Evolutionary conservation across 2,888 invertebrate genomes (phyloP), one percentile per base, ranked within the genome.

Genomic region (Incurvaria masculella): DNA sequence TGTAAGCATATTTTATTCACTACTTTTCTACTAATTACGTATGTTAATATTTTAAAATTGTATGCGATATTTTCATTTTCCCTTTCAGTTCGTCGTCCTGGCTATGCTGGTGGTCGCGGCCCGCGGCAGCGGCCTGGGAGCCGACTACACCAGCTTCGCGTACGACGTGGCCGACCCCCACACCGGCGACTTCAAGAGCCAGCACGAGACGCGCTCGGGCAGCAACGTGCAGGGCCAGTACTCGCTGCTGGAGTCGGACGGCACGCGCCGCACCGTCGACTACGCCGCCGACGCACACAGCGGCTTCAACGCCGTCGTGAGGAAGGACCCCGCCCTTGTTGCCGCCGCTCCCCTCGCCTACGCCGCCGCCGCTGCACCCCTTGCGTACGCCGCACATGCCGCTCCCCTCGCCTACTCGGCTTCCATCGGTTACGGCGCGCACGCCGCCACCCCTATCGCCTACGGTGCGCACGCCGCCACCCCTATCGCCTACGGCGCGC

Each of bases 281-380:
- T 82, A 82, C 61, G 72, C 78, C n/a, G 81, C 81, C 23, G 80
- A 78, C 40, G 70, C 79, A 49, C 60, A 65, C 45, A 79, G 81
- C 55, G 81, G 81, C 10, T 82, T 82, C 69, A 82, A 81, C 65
- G 82, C 82, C 33, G 59, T 79, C 44, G 82, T 82, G 4, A 69
- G 74, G 57, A 79, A 78, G 50, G 79, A 78, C 65, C 79, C 81
- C 3, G 72, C 65, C 2, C 54, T 67, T 45, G 58, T 69, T 49
- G 59, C 61, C 48, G 59, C 67, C 4, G 59, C 72, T 21, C 59
- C 67, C 2, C 65, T 70, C 2, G 66, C 67, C 19, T 68, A 63
- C 14, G 63, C 65, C 20, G 63, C 63, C 21, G 65, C 62, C 2
- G 66, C 61, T n/a, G 65, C 70, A 8, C 62, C 67, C 4, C 58